These are phyloP conservation scores for Tinea trinotella DNA, from an alignment of 2,888 invertebrate species.

Conservation along the genomic window DNA sequence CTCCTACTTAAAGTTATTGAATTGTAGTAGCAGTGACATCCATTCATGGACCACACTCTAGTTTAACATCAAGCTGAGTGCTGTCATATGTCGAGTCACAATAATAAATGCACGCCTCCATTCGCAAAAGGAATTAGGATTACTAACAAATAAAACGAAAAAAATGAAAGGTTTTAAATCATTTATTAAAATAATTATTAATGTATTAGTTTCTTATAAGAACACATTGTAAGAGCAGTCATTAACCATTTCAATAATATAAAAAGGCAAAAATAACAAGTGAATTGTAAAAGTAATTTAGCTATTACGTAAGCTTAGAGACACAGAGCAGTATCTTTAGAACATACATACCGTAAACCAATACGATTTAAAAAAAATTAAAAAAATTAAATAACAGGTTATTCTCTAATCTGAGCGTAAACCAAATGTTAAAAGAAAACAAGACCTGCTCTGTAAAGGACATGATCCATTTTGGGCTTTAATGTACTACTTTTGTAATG, in stretches of 20 bases:
- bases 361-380: too few relatives aligned
- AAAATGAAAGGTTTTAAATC: constrained; percentile 42
- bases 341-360: constrained; percentile 23
- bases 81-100: too few relatives aligned
- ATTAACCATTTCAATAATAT: constrained; percentile 24
- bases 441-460: too few relatives aligned
- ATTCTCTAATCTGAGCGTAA: too few relatives aligned
- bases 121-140: background rate
- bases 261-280: constrained; percentile 16
- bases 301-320: constrained; percentile 29
- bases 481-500: too few relatives aligned
- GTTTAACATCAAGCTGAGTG: too few relatives aligned
- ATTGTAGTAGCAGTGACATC: too few relatives aligned
- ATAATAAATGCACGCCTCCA: background rate
- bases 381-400: too few relatives aligned
- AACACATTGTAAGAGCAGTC: constrained; percentile 65
- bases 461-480: too few relatives aligned
- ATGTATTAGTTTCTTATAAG: constrained; percentile 63
- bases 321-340: constrained; percentile 32
- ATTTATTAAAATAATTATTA: constrained; percentile 72
- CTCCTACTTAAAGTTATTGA: too few relatives aligned
- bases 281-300: constrained; percentile 14
- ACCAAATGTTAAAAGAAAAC: too few relatives aligned
- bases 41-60: too few relatives aligned
- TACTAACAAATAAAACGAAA: constrained; percentile 20